Conservation (phyloP, 2,113 vertebrate species). For the Abramis brama region DNA sequence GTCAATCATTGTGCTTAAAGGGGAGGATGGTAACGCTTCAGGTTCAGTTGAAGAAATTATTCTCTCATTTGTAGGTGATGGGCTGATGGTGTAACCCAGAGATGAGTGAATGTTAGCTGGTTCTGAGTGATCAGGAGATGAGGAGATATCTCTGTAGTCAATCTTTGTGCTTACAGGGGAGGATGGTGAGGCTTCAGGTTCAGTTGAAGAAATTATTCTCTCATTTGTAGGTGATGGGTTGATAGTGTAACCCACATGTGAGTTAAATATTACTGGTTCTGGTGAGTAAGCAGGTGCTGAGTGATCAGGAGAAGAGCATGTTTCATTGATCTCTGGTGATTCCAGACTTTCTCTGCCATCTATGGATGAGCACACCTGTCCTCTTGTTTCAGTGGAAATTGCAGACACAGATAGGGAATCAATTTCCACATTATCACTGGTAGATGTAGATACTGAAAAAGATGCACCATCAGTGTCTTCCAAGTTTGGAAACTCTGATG, state of each 20-base stretch:
- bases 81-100: slow-evolving; percentile 29
- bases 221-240: slow-evolving; percentile 40
- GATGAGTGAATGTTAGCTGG: background rate
- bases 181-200: slow-evolving; percentile 47
- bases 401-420: background rate
- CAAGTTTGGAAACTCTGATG: background rate
- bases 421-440: background rate
- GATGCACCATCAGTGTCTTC: background rate
- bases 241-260: slow-evolving; percentile 36
- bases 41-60: background rate
- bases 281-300: background rate
- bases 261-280: slow-evolving; percentile 32
- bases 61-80: slow-evolving; percentile 40
- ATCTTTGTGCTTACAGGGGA: slow-evolving; percentile 57
- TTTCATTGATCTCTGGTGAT: slow-evolving; percentile 17
- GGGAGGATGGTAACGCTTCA: slow-evolving; percentile 54
- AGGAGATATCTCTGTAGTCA: slow-evolving; percentile 29
- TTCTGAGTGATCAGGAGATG: background rate
- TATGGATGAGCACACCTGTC: background rate
- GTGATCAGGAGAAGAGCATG: slow-evolving; percentile 1
- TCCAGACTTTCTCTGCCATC: background rate
- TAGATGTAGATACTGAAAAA: background rate
- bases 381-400: slow-evolving; percentile 39
- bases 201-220: background rate
- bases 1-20: slow-evolving; percentile 49